Conservation (phyloP, 2,113 vertebrate genomes). For the Daboia siamensis region DNA sequence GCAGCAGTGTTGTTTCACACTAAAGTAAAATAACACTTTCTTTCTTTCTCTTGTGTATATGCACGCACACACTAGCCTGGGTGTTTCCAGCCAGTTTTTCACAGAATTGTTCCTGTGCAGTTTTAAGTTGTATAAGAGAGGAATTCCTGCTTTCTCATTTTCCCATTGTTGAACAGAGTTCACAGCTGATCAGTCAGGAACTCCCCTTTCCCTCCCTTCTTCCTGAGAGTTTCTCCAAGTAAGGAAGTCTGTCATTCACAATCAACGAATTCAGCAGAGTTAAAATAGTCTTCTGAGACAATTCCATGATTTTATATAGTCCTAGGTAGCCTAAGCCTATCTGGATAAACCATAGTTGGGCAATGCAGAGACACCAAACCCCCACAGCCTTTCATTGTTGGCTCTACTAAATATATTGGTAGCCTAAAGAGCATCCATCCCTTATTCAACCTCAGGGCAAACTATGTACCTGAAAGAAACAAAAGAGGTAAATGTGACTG, state of each 20-base stretch:
- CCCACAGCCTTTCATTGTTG: background rate
- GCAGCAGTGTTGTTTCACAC: background rate
- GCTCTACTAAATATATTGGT: background rate
- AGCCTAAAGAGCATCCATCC: background rate
- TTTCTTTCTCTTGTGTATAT: background rate
- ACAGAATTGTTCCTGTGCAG: constrained; percentile 66
- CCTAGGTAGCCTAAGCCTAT: constrained; percentile 38
- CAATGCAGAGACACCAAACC: background rate
- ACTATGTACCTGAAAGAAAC: background rate
- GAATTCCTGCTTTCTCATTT: constrained; percentile 58
- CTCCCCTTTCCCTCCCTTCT: constrained; percentile 54
- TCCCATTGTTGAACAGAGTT: constrained; percentile 61
- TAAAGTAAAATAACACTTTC: background rate
- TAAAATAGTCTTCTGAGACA: background rate
- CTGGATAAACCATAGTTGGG: background rate
- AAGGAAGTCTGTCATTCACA: constrained; percentile 32
- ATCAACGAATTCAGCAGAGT: constrained; percentile 55
- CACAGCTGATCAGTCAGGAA: constrained; percentile 60
- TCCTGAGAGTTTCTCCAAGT: constrained; percentile 45
- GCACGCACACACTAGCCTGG: constrained; percentile 49
- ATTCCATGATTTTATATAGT: constrained; percentile 57
- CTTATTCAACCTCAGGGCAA: background rate
- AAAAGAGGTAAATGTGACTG: background rate
- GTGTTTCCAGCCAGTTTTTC: constrained; percentile 50
- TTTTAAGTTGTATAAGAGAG: constrained; percentile 48